Evolutionary conservation across 2,888 invertebrate genomes (phyloP), one percentile per base, ranked within the genome.

Genomic region (Drosophila prostipennis): DNA sequence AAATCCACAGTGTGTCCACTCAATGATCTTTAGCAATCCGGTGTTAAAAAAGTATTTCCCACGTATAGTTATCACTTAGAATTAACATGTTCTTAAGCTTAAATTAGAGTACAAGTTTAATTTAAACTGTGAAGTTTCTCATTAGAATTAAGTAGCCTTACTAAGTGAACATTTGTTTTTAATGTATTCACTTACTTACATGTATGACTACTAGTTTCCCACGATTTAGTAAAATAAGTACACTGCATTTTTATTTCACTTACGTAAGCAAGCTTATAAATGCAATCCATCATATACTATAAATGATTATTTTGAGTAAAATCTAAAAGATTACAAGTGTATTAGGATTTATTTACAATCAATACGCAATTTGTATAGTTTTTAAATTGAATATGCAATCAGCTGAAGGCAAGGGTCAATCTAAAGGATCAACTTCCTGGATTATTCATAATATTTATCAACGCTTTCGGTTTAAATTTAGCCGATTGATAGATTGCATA

Each of bases 181-280:
- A 34, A 34, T 34, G 10, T 34, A 5, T 11, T 34, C 11, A 11
- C 10, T 34, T 11, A 34, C 3, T 5, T 19, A 7, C 2, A 14
- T 5, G 16, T 19, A 6, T 19, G 6, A 11, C 13, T 34, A 10
- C 2, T 16, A n/a, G 6, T 34, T 48, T 39, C 56, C n/a, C 51
- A 51, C 29, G 19, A 5, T 13, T 10, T 16, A 7, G n/a, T 8
- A 16, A 16, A 14, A 16, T 10, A 34, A 34, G 11, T 11, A 5
- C 34, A 34, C 11, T 11, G 37, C n/a, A 26, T 37, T 7, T 57
- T 2, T 10, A 16, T 32, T 29, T 11, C n/a, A 19, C 37, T 39
- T 52, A 37, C 52, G 29, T 53, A 39, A 57, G 14, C 51, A 37
- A 14, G 10, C 6, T 36, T 29, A 3, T 13, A 6, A 14, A 46